Evolutionary conservation across 2,797 vertebrate genomes (phyloP), one percentile per base, ranked within the genome.

Genomic region (Danio choprae): DNA sequence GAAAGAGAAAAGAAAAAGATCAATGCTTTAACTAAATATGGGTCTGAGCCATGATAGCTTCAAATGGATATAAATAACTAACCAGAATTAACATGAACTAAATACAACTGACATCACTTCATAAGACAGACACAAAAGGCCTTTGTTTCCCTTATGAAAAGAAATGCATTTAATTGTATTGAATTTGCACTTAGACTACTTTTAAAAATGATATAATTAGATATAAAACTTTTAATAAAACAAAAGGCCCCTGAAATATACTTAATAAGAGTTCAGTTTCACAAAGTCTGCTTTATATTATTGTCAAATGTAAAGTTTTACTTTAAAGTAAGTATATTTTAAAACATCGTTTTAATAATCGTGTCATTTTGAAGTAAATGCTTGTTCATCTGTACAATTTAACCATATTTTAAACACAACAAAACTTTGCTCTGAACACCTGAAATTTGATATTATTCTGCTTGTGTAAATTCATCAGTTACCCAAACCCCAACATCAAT

Each of bases 71-170:
- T 8, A 36, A 55, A 18, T 56, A 77, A 29, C 40, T 55, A 77
- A 77, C 36, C 9, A 65, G 38, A 65, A 43, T 76, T 62, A 43
- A n/a, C 40, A 65, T 41, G 38, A 38, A 77, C 0, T 13, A 38
- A 48, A 77, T 20, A 56, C 15, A 29, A 46, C 6, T 40, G 53
- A 68, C 22, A 46, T 36, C 40, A 67, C 13, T 18, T 64, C 7
- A 48, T 38, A 20, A 58, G 7, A 46, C 51, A 46, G 16, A 18
- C 53, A 77, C 51, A 77, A 67, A 55, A 15, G n/a, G 12, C 48
- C 5, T 53, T 64, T 75, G 46, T 76, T 10, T 41, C 18, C 7
- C 1, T 2, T 15, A 36, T 43, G 10, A 12, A 51, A 69, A 38
- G 3, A 40, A 12, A 16, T 38, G 5, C 12, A 3, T 29, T 51